phyloP scores from a whole-genome alignment of 1,140 invertebrate genomes.

The Rhynchophorus ferrugineus region DNA sequence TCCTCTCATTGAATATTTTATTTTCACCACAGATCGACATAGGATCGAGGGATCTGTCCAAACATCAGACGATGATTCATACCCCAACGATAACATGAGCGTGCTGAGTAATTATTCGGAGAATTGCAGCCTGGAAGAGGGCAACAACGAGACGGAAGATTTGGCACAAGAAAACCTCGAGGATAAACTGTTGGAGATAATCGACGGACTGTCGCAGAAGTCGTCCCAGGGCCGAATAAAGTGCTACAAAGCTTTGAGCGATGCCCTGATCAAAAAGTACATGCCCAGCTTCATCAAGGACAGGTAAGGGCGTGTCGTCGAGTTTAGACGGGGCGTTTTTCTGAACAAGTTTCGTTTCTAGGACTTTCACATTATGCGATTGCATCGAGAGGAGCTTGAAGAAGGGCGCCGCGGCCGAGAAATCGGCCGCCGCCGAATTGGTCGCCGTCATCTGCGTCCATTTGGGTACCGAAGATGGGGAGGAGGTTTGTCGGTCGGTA shows the following conservation, averaged over 20 bases:
- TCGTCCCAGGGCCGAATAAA: constrained; percentile 71
- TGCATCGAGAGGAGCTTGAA: constrained; percentile 70
- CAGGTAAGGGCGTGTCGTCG: too few relatives aligned
- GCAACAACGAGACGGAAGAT: constrained; percentile 47
- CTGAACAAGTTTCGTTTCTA: constrained; percentile 34
- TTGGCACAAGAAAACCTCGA: constrained; percentile 71
- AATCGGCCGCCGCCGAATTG: constrained; percentile 68
- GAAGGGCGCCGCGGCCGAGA: constrained; percentile 74
- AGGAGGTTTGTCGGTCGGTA: constrained; percentile 53
- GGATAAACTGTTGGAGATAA: constrained; percentile 77
- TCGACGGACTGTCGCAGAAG: constrained; percentile 80
- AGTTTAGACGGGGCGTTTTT: too few relatives aligned
- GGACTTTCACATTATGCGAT: constrained; percentile 74
- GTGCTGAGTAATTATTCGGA: constrained; percentile 58
- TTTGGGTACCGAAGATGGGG: constrained; percentile 59
- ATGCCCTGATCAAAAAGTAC: constrained; percentile 71
- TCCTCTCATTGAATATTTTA: too few relatives aligned
- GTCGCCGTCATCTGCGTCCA: constrained; percentile 77
- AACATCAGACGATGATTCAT: constrained; percentile 56
- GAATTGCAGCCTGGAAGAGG: constrained; percentile 53
- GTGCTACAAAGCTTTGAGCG: constrained; percentile 64
- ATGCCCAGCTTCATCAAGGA: constrained; percentile 69
- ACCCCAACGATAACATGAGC: constrained; percentile 60
- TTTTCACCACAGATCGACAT: constrained; percentile 34
- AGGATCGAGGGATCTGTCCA: constrained; percentile 27